A percentile compares a stretch with the other conserved stretches of the same genome.
Conservation (phyloP, 2,888 invertebrate genomes). For the Hirtodrosophila alboralis region DNA sequence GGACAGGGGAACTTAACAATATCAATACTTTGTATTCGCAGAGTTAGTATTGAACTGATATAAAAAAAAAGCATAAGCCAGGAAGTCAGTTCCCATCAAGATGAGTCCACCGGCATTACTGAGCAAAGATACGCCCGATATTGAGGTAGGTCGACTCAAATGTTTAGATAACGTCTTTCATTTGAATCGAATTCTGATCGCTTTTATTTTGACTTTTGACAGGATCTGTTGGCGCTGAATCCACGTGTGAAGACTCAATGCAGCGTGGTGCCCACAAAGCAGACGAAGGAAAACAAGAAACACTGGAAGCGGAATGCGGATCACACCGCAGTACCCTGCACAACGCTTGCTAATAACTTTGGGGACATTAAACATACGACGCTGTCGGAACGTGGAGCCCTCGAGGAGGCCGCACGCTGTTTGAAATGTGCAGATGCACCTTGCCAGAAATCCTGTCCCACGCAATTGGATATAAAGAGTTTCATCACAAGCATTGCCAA, state of each 20-base stretch:
- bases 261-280: slow-evolving; percentile 91
- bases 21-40: slow-evolving; percentile 3
- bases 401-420: slow-evolving; percentile 94
- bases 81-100: slow-evolving; percentile 19
- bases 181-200: no score
- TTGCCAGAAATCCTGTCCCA: slow-evolving; percentile 99
- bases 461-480: slow-evolving; percentile 97
- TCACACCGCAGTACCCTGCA: slow-evolving; percentile 87
- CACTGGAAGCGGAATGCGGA: slow-evolving; percentile 98
- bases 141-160: slow-evolving; percentile 88
- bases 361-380: slow-evolving; percentile 99
- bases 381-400: slow-evolving; percentile 96
- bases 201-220: neutral
- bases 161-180: no score
- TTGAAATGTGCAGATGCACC: slow-evolving; percentile 98
- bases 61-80: neutral
- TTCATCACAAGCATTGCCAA: slow-evolving; percentile 98
- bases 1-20: slow-evolving; percentile 2
- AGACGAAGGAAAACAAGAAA: slow-evolving; percentile 93
- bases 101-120: slow-evolving; percentile 85
- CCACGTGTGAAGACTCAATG: slow-evolving; percentile 92
- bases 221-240: slow-evolving; percentile 95
- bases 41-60: neutral
- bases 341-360: slow-evolving; percentile 93
- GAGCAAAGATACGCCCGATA: slow-evolving; percentile 91